A percentile compares a stretch with the other conserved stretches of the same genome.
phyloP scores from a whole-genome alignment of 1,140 invertebrate species.

The Dufourea novaeangliae region DNA sequence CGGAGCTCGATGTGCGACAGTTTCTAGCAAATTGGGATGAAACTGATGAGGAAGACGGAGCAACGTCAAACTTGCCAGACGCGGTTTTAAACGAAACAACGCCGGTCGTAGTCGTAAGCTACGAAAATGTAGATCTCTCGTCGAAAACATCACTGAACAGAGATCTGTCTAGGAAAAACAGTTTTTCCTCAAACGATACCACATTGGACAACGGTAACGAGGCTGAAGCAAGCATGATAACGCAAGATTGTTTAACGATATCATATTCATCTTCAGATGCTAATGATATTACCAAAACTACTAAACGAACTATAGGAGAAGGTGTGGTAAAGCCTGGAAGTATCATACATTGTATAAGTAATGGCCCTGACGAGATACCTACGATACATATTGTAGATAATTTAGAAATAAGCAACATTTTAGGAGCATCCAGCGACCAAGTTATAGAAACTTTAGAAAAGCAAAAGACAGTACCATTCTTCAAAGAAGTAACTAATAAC shows the following conservation, averaged over 20 bases:
- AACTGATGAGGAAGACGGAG: conserved; percentile 77
- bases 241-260: conserved; percentile 39
- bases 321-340: conserved; percentile 61
- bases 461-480: conserved; percentile 48
- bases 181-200: conserved; percentile 20
- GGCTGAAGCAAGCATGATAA: background rate
- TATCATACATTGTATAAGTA: conserved; percentile 73
- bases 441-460: conserved; percentile 43
- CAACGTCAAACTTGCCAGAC: conserved; percentile 55
- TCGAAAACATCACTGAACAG: conserved; percentile 51
- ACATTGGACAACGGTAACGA: conserved; percentile 31
- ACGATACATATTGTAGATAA: conserved; percentile 80
- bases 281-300: conserved; percentile 30
- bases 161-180: conserved; percentile 1
- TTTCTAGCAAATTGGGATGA: conserved; percentile 81
- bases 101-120: conserved; percentile 69
- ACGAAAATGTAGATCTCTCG: conserved; percentile 69
- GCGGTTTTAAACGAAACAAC: conserved; percentile 61
- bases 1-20: conserved; percentile 78
- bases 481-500: conserved; percentile 28
- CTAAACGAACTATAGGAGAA: conserved; percentile 37
- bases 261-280: conserved; percentile 34
- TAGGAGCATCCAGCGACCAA: conserved; percentile 56
- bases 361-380: conserved; percentile 72
- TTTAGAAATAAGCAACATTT: conserved; percentile 66